phyloP scores from a whole-genome alignment of 2,797 vertebrate species.

The Sebastes steindachneri region DNA sequence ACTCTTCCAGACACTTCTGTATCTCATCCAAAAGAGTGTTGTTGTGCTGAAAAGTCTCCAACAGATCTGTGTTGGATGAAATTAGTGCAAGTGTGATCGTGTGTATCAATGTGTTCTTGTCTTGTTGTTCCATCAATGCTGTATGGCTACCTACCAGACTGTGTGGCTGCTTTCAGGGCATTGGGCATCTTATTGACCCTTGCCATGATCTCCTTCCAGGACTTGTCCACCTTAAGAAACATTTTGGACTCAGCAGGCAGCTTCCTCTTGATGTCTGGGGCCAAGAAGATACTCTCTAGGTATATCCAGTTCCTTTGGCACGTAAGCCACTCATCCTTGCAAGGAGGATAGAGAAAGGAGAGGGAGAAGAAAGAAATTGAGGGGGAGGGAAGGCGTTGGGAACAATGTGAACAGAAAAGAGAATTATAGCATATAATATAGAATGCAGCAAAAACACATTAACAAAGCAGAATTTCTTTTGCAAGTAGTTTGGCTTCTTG shows the following conservation, averaged over 20 bases:
- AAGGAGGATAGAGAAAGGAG: background rate
- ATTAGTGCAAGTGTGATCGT: background rate
- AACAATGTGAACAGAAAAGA: background rate
- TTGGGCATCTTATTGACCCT: constrained; percentile 86
- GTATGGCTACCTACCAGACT: constrained; percentile 76
- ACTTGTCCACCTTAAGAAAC: constrained; percentile 90
- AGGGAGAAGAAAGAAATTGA: background rate
- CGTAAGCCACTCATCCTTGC: constrained; percentile 87
- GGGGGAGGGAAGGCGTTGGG: background rate
- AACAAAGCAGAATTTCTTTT: background rate
- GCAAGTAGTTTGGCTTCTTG: background rate
- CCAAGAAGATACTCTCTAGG: constrained; percentile 89
- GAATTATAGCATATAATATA: background rate
- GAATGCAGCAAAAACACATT: background rate
- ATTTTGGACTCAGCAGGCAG: constrained; percentile 88
- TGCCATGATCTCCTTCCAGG: constrained; percentile 89
- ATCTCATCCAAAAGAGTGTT: constrained; percentile 89
- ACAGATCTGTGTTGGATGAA: constrained; percentile 75
- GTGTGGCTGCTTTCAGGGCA: constrained; percentile 83
- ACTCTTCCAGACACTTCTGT: constrained; percentile 90
- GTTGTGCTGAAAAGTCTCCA: constrained; percentile 88
- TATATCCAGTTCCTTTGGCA: constrained; percentile 91
- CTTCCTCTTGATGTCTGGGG: constrained; percentile 88
- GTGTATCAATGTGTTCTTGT: background rate
- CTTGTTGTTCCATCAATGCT: background rate